Percentiles rank a stretch among this genome's conserved stretches.
Evolutionary conservation across 2,888 invertebrate species (phyloP).

Genomic region (Ptychoptera contaminata): DNA sequence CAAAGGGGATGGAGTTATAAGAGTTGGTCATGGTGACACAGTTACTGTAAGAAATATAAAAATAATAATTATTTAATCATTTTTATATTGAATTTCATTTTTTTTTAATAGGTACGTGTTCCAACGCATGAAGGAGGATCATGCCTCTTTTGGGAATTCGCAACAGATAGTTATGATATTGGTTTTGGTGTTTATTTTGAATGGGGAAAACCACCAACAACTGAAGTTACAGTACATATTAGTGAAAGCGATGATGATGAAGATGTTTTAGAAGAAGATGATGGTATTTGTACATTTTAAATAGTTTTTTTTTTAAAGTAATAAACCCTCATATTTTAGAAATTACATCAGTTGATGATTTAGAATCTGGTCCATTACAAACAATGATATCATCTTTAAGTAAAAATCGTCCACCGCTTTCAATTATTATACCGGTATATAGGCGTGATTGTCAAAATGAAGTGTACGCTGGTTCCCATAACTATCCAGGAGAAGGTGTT

Average conservation of each 20-base stretch:
- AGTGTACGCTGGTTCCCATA: conserved; percentile 94
- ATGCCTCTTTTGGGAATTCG: conserved; percentile 97
- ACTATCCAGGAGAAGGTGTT: conserved; percentile 92
- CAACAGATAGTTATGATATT: conserved; percentile 95
- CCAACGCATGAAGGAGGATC: conserved; percentile 91
- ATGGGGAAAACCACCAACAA: conserved; percentile 80
- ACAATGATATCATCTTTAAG: conserved; percentile 9
- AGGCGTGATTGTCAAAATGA: conserved; percentile 92
- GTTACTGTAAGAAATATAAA: conserved; percentile 58
- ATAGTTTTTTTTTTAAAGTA: not conserved
- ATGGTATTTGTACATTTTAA: conserved; percentile 9
- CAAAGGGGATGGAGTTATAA: conserved; percentile 72
- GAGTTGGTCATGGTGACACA: conserved; percentile 92
- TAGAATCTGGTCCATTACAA: conserved; percentile 39
- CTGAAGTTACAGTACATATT: conserved; percentile 78
- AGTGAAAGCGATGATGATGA: conserved; percentile 80
- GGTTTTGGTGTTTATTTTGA: conserved; percentile 98
- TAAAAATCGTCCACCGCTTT: conserved; percentile 25
- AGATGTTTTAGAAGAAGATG: conserved; percentile 37
- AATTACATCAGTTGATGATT: conserved; percentile 35
- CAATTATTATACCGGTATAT: conserved; percentile 87
- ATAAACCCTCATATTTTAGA: conserved; percentile 12
- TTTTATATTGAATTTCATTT: not conserved
- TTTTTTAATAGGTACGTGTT: conserved; percentile 50
- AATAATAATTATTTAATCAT: not conserved